A percentile compares a stretch with the other conserved stretches of the same genome.
phyloP scores from a whole-genome alignment of 2,797 vertebrate genomes.

The Avahi laniger region DNA sequence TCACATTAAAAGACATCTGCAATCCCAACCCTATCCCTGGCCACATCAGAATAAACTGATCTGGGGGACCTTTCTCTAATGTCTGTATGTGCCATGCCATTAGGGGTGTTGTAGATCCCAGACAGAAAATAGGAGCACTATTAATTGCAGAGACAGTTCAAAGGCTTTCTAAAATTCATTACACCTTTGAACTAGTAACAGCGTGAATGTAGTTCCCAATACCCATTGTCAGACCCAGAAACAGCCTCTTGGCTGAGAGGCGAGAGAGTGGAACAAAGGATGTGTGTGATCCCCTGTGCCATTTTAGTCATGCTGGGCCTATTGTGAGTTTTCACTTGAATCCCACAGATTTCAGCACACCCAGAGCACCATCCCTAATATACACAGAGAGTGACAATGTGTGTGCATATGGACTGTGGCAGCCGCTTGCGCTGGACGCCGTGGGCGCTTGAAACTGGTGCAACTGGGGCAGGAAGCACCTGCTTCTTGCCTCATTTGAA shows the following conservation, averaged over 20 bases:
- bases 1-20: not conserved
- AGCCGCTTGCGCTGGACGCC: slow-evolving; percentile 37
- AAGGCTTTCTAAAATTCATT: slow-evolving; percentile 45
- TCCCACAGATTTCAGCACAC: slow-evolving; percentile 45
- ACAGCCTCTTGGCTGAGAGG: slow-evolving; percentile 41
- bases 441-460: not conserved
- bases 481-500: slow-evolving; percentile 45
- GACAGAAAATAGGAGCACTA: not conserved
- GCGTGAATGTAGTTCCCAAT: not conserved
- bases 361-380: not conserved
- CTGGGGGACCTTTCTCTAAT: not conserved
- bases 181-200: slow-evolving; percentile 55
- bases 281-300: slow-evolving; percentile 2
- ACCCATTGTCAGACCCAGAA: slow-evolving; percentile 42
- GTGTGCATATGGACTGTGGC: slow-evolving; percentile 6
- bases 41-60: not conserved
- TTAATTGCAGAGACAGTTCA: slow-evolving; percentile 55
- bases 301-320: slow-evolving; percentile 56
- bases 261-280: slow-evolving; percentile 48
- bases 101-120: not conserved
- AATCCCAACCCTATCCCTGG: not conserved
- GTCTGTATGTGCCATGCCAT: not conserved
- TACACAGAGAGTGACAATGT: slow-evolving; percentile 12
- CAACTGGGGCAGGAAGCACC: not conserved
- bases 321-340: slow-evolving; percentile 41